Base-by-base conservation (phyloP, 2,113 vertebrate species). In the Hucho hucho region DNA sequence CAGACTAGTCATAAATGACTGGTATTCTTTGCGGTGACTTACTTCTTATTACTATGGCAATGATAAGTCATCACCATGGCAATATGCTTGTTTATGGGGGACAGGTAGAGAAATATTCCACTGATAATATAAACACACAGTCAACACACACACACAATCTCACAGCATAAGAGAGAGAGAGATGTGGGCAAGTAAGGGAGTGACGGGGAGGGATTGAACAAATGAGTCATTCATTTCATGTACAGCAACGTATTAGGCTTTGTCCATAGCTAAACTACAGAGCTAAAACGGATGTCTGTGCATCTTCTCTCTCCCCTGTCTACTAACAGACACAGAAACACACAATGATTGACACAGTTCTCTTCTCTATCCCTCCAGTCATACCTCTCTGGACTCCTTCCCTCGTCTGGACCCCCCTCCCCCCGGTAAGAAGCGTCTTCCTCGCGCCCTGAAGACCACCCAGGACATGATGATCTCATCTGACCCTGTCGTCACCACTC, bases 401-500 rank as follows among this genome's bases (percentile, higher is more conserved):
- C 97, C 97, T 9, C 93, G 95, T 0, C 92, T 98, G 70, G 95
- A 97, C 2, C 97, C 97, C 0, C 97, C 98, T 0, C 97, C 98
- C 0, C 90, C 95, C 0, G 87, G 90, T 76, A 97, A 94, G 89
- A 98, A 98, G 87, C 94, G 97, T 22, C 91, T 87, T 0, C 95
- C 96, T 0, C 95, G 97, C 0, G 95, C 96, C 1, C 90, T 98
- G 88, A 99, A 97, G 91, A 98, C 96, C 46, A 95, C 98, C 0
- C 96, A 95, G 84, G 98, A 99, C 87, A 98, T 99, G 97, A 96
- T 99, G 86, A 98, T 99, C 1, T 97, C 97, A 0, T 94, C 96
- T 0, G 94, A 96, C 84, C 95, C 91, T 0, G 92, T 92, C 43
- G 92, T 93, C 9, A 89, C 91, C 65, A 92, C 90, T 26, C 87